Conservation (phyloP, 2,113 vertebrate species). For the Piliocolobus tephrosceles region DNA sequence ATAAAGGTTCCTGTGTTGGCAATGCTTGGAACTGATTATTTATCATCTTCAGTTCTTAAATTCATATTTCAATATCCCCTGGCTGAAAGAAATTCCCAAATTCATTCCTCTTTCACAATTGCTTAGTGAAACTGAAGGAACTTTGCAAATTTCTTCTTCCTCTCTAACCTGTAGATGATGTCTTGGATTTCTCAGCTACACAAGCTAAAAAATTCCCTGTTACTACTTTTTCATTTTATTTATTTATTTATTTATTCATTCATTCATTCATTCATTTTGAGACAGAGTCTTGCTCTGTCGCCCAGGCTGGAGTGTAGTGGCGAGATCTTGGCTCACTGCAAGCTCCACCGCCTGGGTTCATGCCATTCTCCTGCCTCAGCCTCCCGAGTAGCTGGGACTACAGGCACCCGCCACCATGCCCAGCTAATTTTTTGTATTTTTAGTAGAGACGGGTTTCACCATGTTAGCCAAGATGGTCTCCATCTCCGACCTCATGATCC, state of each 20-base stretch:
- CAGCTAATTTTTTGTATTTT: no score
- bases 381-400: no score
- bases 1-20: background rate
- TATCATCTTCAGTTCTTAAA: background rate
- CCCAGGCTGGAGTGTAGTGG: no score
- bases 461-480: no score
- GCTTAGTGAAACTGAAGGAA: background rate
- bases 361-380: no score
- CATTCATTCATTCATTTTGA: no score
- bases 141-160: background rate
- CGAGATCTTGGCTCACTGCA: no score
- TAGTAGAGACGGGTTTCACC: no score
- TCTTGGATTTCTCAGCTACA: background rate
- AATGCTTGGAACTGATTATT: background rate
- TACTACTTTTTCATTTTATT: no score
- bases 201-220: background rate
- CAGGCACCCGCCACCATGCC: fast-evolving
- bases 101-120: background rate
- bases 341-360: fast-evolving
- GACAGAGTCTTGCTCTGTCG: no score
- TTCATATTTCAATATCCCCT: background rate
- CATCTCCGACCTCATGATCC: no score
- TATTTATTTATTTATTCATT: no score
- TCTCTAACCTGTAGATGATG: background rate
- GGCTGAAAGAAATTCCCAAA: background rate